phyloP scores from a whole-genome alignment of 2,113 vertebrate species.

The Syngnathus floridae region DNA sequence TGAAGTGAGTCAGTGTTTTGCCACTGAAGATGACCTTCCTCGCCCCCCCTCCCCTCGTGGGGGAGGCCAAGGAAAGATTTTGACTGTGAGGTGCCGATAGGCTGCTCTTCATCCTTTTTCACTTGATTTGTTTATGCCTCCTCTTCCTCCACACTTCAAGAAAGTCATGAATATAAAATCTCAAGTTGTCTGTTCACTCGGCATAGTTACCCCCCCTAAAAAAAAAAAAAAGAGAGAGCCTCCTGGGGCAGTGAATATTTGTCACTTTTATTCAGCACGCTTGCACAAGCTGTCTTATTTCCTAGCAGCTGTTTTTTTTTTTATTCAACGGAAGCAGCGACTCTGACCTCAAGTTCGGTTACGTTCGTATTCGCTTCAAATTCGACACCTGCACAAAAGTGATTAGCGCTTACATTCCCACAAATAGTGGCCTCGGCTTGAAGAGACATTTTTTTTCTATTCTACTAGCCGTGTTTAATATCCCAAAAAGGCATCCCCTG shows the following conservation, averaged over 20 bases:
- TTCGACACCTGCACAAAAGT: conserved; percentile 44
- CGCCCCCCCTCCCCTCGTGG: conserved; percentile 48
- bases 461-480: no score
- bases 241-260: conserved; percentile 29
- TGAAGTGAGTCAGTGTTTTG: conserved; percentile 50
- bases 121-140: conserved; percentile 31
- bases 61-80: conserved; percentile 36
- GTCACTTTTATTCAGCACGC: conserved; percentile 26
- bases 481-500: no score
- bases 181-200: conserved; percentile 37
- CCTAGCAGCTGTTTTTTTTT: conserved; percentile 21
- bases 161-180: conserved; percentile 59
- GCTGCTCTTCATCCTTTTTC: conserved; percentile 21
- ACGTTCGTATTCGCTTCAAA: conserved; percentile 46
- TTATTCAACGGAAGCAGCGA: conserved; percentile 32
- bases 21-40: conserved; percentile 57
- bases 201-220: conserved; percentile 18
- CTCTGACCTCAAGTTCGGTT: conserved; percentile 38
- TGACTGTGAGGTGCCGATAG: conserved; percentile 35
- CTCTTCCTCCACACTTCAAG: conserved; percentile 6
- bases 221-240: conserved; percentile 27
- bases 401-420: not conserved
- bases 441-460: no score
- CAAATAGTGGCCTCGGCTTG: not conserved
- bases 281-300: conserved; percentile 15